Percentiles rank a stretch among this genome's conserved stretches.
Evolutionary conservation across 2,888 invertebrate species (phyloP).

Genomic region (Alcis repandata): DNA sequence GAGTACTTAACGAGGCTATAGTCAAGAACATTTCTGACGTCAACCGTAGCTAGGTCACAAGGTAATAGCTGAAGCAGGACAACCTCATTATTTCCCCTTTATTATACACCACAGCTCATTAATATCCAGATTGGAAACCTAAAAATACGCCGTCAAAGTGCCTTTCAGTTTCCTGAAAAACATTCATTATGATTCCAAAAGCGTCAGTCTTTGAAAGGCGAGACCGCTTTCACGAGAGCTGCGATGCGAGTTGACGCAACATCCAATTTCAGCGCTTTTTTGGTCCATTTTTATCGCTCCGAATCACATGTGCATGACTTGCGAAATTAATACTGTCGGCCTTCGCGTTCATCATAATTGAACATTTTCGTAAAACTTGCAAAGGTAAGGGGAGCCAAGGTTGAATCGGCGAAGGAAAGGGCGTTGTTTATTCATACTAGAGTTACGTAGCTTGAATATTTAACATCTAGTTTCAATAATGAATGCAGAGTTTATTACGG

Average conservation of each 20-base stretch:
- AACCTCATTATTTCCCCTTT: conserved; percentile 14
- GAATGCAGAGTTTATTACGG: conserved; percentile 38
- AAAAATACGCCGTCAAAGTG: conserved; percentile 36
- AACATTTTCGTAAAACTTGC: conserved; percentile 39
- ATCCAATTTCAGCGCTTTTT: conserved; percentile 14
- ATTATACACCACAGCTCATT: conserved; percentile 31
- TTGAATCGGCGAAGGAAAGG: conserved; percentile 47
- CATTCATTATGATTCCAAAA: conserved; percentile 51
- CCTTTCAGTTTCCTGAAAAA: conserved; percentile 42
- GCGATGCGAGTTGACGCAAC: conserved; percentile 12
- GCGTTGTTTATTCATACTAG: conserved; percentile 54
- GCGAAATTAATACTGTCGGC: conserved; percentile 35
- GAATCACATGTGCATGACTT: conserved; percentile 31
- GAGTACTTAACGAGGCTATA: neutral
- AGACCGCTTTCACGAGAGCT: conserved; percentile 33
- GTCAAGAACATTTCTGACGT: conserved; percentile 25
- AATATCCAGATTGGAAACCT: conserved; percentile 36
- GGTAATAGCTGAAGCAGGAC: conserved; percentile 26
- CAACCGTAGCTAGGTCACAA: conserved; percentile 7
- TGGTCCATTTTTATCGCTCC: conserved; percentile 2
- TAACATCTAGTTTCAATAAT: conserved; percentile 46
- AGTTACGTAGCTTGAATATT: conserved; percentile 54
- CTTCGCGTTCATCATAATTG: conserved; percentile 35
- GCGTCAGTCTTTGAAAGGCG: conserved; percentile 34
- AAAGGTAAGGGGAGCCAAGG: conserved; percentile 43